phyloP scores from a whole-genome alignment of 1,140 invertebrate genomes.

The Trissolcus basalis region DNA sequence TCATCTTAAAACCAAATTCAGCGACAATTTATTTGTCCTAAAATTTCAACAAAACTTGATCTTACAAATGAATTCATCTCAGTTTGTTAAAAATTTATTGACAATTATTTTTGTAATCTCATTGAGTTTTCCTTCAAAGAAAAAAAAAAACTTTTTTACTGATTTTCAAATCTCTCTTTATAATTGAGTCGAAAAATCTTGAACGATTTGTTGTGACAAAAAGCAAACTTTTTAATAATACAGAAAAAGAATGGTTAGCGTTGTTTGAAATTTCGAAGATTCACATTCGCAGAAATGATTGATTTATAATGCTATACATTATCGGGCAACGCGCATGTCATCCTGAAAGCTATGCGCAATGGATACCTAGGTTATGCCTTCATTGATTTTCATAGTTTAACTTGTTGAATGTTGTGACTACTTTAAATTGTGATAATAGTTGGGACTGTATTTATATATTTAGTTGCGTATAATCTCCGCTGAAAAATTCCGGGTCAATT shows the following conservation, averaged over 20 bases:
- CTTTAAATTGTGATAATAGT: conserved; percentile 22
- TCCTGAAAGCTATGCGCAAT: conserved; percentile 42
- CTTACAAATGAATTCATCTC: no score
- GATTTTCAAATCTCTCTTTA: no score
- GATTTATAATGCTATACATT: conserved; percentile 27
- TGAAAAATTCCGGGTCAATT: neutral
- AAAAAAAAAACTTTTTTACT: no score
- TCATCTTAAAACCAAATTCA: neutral
- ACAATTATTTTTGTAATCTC: no score
- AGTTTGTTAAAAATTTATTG: no score
- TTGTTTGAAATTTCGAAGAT: neutral
- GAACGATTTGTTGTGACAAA: no score
- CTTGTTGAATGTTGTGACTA: conserved; percentile 51
- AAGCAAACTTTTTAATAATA: no score
- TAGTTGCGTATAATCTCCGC: neutral
- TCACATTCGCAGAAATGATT: conserved; percentile 24
- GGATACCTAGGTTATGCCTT: conserved; percentile 28
- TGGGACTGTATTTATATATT: conserved; percentile 14
- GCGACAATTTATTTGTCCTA: no score
- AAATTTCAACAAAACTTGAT: no score
- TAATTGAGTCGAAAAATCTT: no score
- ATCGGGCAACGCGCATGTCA: conserved; percentile 33
- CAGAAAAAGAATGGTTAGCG: no score
- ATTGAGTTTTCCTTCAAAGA: no score
- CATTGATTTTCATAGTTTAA: conserved; percentile 51